Conservation (phyloP, 2,888 invertebrate species). For the Platycheirus rosarum region DNA sequence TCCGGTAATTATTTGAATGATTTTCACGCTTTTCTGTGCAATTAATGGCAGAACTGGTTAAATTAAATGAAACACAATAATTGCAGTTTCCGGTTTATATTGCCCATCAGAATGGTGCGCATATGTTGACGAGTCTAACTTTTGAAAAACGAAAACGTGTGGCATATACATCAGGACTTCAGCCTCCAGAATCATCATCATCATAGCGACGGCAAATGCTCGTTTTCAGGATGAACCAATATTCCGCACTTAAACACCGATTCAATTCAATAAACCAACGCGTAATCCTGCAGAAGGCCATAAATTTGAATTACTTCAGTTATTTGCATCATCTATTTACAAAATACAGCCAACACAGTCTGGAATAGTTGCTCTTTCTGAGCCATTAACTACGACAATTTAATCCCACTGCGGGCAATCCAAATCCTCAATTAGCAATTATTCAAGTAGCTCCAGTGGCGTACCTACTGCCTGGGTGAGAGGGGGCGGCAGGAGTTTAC, state of each 20-base stretch:
- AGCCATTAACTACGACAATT: slow-evolving; percentile 77
- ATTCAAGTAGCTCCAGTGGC: slow-evolving; percentile 75
- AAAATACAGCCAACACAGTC: slow-evolving; percentile 34
- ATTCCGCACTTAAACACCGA: slow-evolving; percentile 62
- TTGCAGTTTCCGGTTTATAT: slow-evolving; percentile 44
- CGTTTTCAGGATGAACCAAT: slow-evolving; percentile 41
- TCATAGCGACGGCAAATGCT: slow-evolving; percentile 5
- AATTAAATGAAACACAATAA: slow-evolving; percentile 58
- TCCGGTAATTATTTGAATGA: slow-evolving; percentile 67
- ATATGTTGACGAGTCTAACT: slow-evolving; percentile 35
- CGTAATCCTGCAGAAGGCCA: slow-evolving; percentile 70
- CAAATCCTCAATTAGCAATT: slow-evolving; percentile 79
- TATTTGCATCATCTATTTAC: slow-evolving; percentile 56
- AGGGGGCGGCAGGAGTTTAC: not conserved
- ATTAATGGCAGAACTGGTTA: slow-evolving; percentile 62
- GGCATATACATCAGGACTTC: too few species aligned
- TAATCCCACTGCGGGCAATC: slow-evolving; percentile 76
- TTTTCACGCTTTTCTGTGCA: slow-evolving; percentile 67
- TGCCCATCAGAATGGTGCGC: not conserved
- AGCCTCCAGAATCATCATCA: not conserved
- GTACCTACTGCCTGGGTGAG: slow-evolving; percentile 26
- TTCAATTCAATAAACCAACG: slow-evolving; percentile 68
- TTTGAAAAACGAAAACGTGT: not conserved
- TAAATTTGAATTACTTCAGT: slow-evolving; percentile 71
- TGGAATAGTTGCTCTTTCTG: slow-evolving; percentile 73